A percentile compares a stretch with the other conserved stretches of the same genome.
Evolutionary conservation across 1,140 invertebrate species (phyloP).

Genomic region (Brachionus sp.): DNA sequence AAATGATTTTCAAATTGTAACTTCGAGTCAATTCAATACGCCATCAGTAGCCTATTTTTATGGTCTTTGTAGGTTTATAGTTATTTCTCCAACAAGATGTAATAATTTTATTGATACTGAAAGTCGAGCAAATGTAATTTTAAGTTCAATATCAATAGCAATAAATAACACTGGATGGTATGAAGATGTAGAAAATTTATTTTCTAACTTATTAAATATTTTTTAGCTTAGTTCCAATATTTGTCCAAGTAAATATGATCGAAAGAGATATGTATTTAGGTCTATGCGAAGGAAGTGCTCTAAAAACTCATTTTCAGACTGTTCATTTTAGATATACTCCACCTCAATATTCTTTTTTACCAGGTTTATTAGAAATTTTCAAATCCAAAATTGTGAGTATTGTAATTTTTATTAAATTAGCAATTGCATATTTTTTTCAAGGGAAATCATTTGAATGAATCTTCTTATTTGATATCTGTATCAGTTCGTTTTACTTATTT

Average conservation of each 20-base stretch:
- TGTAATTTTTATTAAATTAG: not conserved
- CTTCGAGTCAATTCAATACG: not conserved
- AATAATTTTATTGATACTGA: constrained; percentile 67
- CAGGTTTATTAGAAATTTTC: constrained; percentile 63
- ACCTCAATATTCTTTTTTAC: constrained; percentile 75
- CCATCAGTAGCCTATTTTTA: constrained; percentile 63
- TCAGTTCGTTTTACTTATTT: constrained; percentile 78
- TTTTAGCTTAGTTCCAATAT: constrained; percentile 69
- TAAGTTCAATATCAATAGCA: constrained; percentile 79
- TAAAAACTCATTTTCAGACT: constrained; percentile 78
- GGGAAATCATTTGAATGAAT: constrained; percentile 43
- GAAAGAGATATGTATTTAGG: constrained; percentile 69
- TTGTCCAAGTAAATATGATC: constrained; percentile 80
- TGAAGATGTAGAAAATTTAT: constrained; percentile 55
- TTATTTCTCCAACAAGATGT: constrained; percentile 65
- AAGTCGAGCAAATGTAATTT: constrained; percentile 74
- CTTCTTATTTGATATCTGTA: constrained; percentile 64
- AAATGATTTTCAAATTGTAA: constrained; percentile 66
- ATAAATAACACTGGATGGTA: constrained; percentile 71
- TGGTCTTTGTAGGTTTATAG: constrained; percentile 76
- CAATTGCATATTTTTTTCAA: constrained; percentile 16
- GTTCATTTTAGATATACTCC: constrained; percentile 77
- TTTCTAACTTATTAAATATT: constrained; percentile 58
- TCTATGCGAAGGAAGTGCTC: constrained; percentile 69
- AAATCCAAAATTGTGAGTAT: constrained; percentile 59